phyloP scores from a whole-genome alignment of 1,140 invertebrate genomes.

The Caenorhabditis elegans region DNA sequence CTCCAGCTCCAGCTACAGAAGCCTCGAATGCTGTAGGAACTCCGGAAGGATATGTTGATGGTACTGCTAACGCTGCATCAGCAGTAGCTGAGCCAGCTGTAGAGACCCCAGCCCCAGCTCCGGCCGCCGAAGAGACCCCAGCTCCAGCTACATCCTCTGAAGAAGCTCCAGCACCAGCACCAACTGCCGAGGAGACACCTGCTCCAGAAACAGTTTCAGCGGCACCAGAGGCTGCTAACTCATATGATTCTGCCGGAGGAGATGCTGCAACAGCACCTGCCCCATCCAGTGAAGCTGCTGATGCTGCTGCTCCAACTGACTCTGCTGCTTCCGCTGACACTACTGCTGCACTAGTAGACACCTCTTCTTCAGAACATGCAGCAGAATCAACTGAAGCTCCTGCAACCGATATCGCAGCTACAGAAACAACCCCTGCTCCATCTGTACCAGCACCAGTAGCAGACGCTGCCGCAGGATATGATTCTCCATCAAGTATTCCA shows the following conservation, averaged over 20 bases:
- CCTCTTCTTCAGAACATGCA: not conserved
- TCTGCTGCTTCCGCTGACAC: constrained; percentile 6
- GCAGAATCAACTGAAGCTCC: not conserved
- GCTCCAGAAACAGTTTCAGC: not conserved
- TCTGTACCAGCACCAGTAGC: too few species aligned
- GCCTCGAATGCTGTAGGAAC: constrained; percentile 6
- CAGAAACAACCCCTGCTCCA: not conserved
- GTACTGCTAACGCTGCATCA: constrained; percentile 22
- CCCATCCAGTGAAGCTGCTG: not conserved
- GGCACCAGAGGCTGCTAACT: not conserved
- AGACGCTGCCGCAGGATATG: too few species aligned
- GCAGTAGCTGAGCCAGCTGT: not conserved
- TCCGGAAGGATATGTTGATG: constrained; percentile 32
- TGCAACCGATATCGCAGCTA: not conserved
- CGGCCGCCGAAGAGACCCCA: not conserved
- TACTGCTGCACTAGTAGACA: constrained; percentile 29
- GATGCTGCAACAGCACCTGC: not conserved
- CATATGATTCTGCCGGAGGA: not conserved
- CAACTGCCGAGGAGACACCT: not conserved
- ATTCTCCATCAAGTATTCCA: too few species aligned
- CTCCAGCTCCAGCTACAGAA: not conserved
- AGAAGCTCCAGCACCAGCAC: too few species aligned
- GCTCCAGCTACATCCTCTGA: not conserved
- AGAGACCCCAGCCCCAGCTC: not conserved
- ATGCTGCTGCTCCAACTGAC: not conserved